Percentiles rank a stretch among this genome's conserved stretches.
Evolutionary conservation across 2,888 invertebrate genomes (phyloP).

Genomic region (Lasioglossum oenotherae): DNA sequence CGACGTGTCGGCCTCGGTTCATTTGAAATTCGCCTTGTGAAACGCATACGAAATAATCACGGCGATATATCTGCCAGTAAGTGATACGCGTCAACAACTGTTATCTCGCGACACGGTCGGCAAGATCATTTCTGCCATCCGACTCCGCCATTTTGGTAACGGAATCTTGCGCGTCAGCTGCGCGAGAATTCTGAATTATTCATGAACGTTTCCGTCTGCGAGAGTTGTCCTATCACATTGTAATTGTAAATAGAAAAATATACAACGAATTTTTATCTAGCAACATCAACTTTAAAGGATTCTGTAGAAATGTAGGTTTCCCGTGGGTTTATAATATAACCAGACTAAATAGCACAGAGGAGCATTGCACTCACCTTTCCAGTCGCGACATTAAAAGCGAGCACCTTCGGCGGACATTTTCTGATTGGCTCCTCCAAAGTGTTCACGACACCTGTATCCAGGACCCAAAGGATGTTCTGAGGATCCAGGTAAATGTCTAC

Average conservation of each 20-base stretch:
- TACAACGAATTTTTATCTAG: no score
- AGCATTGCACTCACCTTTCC: conserved; percentile 83
- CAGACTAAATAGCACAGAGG: no score
- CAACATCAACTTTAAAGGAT: no score
- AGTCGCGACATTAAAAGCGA: conserved; percentile 86
- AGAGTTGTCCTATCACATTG: neutral
- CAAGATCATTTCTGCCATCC: neutral
- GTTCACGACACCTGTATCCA: conserved; percentile 87
- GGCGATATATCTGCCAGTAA: neutral
- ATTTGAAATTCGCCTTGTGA: conserved; percentile 12
- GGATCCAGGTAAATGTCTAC: conserved; percentile 88
- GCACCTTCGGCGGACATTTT: conserved; percentile 87
- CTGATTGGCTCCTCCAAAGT: conserved; percentile 87
- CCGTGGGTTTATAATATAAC: no score
- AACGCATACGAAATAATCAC: neutral
- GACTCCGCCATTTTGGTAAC: neutral
- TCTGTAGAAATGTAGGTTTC: no score
- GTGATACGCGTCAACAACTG: neutral
- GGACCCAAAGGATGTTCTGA: conserved; percentile 86
- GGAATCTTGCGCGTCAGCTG: neutral
- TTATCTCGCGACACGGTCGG: neutral
- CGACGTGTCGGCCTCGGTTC: neutral
- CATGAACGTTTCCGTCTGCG: neutral
- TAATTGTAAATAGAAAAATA: neutral
- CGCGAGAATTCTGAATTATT: neutral